phyloP scores from a whole-genome alignment of 2,888 invertebrate genomes.

The Ophion costatus region DNA sequence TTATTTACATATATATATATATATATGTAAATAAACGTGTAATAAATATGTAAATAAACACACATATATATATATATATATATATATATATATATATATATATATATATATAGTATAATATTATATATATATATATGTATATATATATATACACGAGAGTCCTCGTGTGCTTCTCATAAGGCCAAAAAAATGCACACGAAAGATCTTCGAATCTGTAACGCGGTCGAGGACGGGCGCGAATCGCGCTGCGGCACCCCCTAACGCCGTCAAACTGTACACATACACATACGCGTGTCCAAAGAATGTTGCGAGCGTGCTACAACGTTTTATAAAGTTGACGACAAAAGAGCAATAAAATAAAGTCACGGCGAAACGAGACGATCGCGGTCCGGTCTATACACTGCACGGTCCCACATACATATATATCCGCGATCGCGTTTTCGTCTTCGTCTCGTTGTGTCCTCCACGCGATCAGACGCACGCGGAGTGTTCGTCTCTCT shows the following conservation, averaged over 20 bases:
- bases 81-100: no score
- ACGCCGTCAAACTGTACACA: no score
- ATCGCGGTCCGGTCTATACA: background rate
- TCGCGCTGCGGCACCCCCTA: background rate
- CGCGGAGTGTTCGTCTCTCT: conserved; percentile 38
- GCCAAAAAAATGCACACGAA: conserved; percentile 5
- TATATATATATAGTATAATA: no score
- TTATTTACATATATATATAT: background rate
- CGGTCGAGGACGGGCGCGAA: background rate
- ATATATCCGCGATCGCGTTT: conserved; percentile 37
- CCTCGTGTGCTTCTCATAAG: background rate
- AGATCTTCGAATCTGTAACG: conserved; percentile 41
- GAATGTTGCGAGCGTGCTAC: conserved; percentile 19
- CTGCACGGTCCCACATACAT: background rate
- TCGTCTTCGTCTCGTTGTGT: conserved; percentile 51
- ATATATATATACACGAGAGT: background rate
- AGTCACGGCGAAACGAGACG: conserved; percentile 9
- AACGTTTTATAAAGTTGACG: conserved; percentile 28
- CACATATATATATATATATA: no score
- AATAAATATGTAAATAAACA: no score
- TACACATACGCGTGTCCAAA: background rate
- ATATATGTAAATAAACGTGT: no score
- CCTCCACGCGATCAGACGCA: conserved; percentile 17
- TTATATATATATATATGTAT: no score
- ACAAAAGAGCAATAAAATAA: conserved; percentile 20